Evolutionary conservation across 37 sponge, comb jelly and placozoan species (phyloP).

Genomic region (Diacarnus erythraeanus): DNA sequence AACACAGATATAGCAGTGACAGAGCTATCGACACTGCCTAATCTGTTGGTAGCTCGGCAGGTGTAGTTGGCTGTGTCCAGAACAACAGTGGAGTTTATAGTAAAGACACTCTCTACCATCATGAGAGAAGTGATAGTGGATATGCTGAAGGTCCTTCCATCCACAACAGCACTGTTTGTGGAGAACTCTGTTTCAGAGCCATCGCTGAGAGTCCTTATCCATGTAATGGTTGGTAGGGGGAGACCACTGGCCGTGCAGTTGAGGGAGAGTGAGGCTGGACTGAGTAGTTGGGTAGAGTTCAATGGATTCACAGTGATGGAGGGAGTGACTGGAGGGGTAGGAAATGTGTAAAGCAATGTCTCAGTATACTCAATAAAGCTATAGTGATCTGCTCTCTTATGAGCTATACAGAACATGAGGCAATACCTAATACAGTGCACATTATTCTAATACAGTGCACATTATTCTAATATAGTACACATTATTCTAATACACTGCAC

Average conservation of each 20-base stretch:
- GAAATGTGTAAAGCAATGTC: too few relatives aligned
- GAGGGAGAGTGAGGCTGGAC: constrained; percentile 11
- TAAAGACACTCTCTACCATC: constrained; percentile 32
- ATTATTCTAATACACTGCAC: too few relatives aligned
- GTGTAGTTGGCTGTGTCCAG: constrained; percentile 45
- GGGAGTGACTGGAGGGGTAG: constrained; percentile 36
- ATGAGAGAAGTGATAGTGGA: background rate
- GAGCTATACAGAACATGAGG: too few relatives aligned
- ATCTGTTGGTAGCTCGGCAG: constrained; percentile 30
- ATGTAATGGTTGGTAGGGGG: constrained; percentile 37
- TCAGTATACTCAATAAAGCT: too few relatives aligned
- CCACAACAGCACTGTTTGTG: background rate
- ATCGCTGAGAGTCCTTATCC: constrained; percentile 19
- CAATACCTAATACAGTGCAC: too few relatives aligned
- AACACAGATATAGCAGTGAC: background rate
- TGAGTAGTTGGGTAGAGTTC: background rate
- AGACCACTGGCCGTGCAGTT: constrained; percentile 42
- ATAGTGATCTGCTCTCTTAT: too few relatives aligned
- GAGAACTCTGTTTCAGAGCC: constrained; percentile 14
- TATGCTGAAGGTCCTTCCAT: too few relatives aligned
- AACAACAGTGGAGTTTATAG: constrained; percentile 2
- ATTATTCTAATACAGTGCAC: too few relatives aligned
- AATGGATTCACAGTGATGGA: background rate
- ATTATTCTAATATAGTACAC: too few relatives aligned
- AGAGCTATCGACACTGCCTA: background rate